Conservation (phyloP, 2,113 vertebrate species). For the Megaleporinus macrocephalus region DNA sequence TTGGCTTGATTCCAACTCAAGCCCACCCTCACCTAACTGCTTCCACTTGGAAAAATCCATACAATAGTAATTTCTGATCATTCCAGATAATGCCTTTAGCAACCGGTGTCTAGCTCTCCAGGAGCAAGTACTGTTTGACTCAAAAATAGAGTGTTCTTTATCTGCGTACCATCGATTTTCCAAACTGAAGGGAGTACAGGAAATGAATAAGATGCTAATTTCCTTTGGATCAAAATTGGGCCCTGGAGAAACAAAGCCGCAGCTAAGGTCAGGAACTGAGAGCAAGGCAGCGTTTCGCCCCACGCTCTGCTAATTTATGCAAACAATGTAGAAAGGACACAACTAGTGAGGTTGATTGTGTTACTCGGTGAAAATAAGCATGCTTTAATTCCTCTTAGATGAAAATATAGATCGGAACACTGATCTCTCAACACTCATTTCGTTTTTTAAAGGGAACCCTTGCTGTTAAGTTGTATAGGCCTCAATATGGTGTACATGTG, state of each 20-base stretch:
- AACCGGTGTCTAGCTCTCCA: neutral
- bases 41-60: neutral
- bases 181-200: neutral
- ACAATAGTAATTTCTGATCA: neutral
- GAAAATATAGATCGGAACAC: neutral
- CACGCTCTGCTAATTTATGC: neutral
- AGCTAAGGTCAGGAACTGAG: neutral
- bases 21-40: neutral
- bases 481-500: too few species aligned
- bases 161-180: neutral
- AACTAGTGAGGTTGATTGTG: neutral
- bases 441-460: too few species aligned
- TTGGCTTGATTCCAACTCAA: neutral
- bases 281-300: neutral
- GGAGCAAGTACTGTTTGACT: neutral
- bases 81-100: neutral
- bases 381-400: neutral
- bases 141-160: neutral
- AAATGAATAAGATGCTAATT: slow-evolving; percentile 9
- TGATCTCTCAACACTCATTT: neutral
- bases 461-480: too few species aligned
- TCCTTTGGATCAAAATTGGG: slow-evolving; percentile 1
- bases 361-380: neutral
- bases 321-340: neutral
- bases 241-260: neutral